Base-by-base conservation (phyloP, 1,140 invertebrate genomes). In the Drosophila erecta region DNA sequence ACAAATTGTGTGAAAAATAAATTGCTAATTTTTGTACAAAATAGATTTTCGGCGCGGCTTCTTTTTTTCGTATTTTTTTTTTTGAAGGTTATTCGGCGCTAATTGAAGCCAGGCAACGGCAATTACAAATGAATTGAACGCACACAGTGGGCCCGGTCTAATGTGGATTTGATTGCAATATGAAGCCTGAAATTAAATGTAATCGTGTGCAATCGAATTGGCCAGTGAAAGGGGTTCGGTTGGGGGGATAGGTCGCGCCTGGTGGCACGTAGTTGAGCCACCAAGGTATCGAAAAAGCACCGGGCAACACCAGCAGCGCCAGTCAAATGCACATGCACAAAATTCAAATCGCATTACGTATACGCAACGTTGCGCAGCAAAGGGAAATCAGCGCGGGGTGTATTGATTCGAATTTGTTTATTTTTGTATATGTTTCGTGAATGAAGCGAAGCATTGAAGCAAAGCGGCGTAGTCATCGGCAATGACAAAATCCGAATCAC, bases 281-380 rank as follows among this genome's bases (percentile, higher is more conserved):
- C 65, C 4, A 54, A 44, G 54, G 57, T 51, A 61, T 30, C 24
- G 24, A 30, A 49, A 49, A 27, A 49, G 61, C 78, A 77, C 54
- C 55, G 72, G 33, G 1, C 24, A 35, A 11, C 54, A 70, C 65
- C 56, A 56, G 50, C 12, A 37, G 30, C 15, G 17, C 27, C 20
- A 44, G 33, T 22, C 24, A 51, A 78, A 43, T 86, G 83, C 83
- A 86, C 83, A 81, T 87, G 81, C 83, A 87, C 67, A 86, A 78
- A 77, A 86, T 85, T 87, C 61, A 87, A 86, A 86, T 87, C 70
- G 53, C 75, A 86, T 86, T 86, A 87, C 83, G 83, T 87, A 86
- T 86, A 86, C 83, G 83, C 79, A 83, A 72, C 75, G 75, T 54
- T 86, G 84, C 58, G 40, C 79, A 72, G 43, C 60, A 69, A 76